Conservation (phyloP, 2,113 vertebrate species). For the Mus musculus region DNA sequence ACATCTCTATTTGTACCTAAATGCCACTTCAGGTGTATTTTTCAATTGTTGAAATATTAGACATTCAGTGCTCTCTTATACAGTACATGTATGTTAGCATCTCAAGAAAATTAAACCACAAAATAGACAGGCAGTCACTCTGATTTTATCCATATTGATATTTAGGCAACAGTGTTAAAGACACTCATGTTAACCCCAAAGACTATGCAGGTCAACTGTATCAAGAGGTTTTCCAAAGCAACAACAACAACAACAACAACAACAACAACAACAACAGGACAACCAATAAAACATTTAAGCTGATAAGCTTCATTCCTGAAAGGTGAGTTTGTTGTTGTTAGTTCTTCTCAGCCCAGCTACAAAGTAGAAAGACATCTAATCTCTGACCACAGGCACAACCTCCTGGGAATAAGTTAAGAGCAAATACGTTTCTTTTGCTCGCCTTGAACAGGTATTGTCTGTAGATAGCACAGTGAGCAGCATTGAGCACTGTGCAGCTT, state of each 20-base stretch:
- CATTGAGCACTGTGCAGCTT: not conserved
- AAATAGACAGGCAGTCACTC: not conserved
- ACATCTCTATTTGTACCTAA: constrained; percentile 10
- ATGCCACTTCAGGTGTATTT: constrained; percentile 11
- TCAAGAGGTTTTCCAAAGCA: constrained; percentile 46
- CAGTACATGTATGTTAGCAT: not conserved
- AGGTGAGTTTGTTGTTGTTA: not conserved
- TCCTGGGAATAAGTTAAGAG: not conserved
- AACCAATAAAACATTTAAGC: not conserved
- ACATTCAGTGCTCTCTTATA: not conserved
- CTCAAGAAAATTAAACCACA: not conserved
- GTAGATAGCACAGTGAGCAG: not conserved
- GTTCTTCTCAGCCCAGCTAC: not conserved
- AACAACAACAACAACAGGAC: not conserved
- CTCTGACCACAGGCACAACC: not conserved
- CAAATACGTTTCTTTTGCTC: not conserved
- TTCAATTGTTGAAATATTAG: constrained; percentile 48
- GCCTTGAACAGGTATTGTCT: not conserved
- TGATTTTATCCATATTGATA: constrained; percentile 5
- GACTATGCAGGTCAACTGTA: not conserved
- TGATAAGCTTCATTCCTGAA: not conserved
- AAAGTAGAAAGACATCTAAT: not conserved
- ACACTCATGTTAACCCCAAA: not conserved
- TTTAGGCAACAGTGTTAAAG: not conserved
- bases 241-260: not conserved